phyloP scores from a whole-genome alignment of 2,888 invertebrate genomes.

The Rhamphomyia laevipes region DNA sequence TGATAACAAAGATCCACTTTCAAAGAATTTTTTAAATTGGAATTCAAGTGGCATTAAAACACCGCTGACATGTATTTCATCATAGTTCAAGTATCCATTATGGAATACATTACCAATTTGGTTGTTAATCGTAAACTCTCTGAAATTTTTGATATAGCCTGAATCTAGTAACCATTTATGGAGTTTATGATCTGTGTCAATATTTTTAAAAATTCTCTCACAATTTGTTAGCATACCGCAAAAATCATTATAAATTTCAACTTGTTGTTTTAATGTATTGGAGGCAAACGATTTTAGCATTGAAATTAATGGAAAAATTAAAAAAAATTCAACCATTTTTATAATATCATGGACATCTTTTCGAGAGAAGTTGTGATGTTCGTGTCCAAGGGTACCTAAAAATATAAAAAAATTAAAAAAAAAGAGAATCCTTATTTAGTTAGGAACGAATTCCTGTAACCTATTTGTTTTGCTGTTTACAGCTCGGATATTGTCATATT shows the following conservation, averaged over 20 bases:
- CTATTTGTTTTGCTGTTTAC: too few species aligned
- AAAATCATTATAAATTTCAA: neutral
- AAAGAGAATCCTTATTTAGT: too few species aligned
- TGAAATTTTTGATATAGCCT: neutral
- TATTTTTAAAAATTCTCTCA: neutral
- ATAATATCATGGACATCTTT: neutral
- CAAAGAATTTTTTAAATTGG: conserved; percentile 3
- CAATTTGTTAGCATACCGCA: neutral
- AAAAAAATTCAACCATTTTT: neutral
- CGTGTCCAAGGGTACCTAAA: too few species aligned
- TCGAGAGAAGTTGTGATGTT: too few species aligned
- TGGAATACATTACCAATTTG: neutral
- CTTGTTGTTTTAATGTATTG: neutral
- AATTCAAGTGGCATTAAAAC: conserved; percentile 1
- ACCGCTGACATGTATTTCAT: neutral
- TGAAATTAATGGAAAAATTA: neutral
- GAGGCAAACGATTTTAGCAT: neutral
- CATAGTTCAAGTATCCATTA: neutral
- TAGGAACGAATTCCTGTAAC: too few species aligned
- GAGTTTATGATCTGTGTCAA: neutral
- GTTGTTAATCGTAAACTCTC: neutral
- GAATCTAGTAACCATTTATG: neutral
- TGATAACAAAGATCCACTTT: neutral
- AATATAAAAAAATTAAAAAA: too few species aligned
- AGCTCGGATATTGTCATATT: too few species aligned